phyloP scores from a whole-genome alignment of 2,888 invertebrate species.

The Acronicta psi region DNA sequence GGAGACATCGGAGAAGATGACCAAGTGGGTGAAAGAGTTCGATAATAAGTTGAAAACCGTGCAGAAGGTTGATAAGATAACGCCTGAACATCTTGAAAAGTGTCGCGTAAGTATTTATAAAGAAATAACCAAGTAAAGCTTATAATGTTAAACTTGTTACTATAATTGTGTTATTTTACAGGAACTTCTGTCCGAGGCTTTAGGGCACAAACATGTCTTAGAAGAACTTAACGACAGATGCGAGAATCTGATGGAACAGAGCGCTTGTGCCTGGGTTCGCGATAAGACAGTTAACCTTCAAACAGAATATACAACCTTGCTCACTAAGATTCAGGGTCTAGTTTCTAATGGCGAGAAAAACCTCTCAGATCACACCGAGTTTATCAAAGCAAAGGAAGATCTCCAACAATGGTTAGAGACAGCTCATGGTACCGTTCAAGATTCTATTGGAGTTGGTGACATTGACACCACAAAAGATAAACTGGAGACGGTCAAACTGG shows the following conservation, averaged over 20 bases:
- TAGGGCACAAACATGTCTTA: slow-evolving; percentile 92
- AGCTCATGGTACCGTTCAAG: slow-evolving; percentile 94
- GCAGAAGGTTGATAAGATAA: slow-evolving; percentile 92
- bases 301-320: slow-evolving; percentile 93
- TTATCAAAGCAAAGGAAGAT: slow-evolving; percentile 95
- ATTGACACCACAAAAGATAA: slow-evolving; percentile 93
- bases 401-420: slow-evolving; percentile 95
- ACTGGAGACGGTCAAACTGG: slow-evolving; percentile 93
- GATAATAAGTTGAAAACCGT: slow-evolving; percentile 91
- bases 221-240: slow-evolving; percentile 96
- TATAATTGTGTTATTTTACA: slow-evolving; percentile 61
- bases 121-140: background rate
- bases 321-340: slow-evolving; percentile 94
- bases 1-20: slow-evolving; percentile 92
- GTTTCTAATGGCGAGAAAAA: slow-evolving; percentile 97
- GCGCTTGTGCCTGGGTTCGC: slow-evolving; percentile 95
- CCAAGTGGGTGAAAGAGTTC: slow-evolving; percentile 92
- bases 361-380: slow-evolving; percentile 96
- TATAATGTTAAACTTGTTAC: background rate
- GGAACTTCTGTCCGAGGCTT: slow-evolving; percentile 93
- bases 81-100: slow-evolving; percentile 93
- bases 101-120: slow-evolving; percentile 89
- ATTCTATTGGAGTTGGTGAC: slow-evolving; percentile 95
- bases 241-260: slow-evolving; percentile 95
- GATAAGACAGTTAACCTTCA: slow-evolving; percentile 96